phyloP scores from a whole-genome alignment of 2,888 invertebrate species.

The Cybosia mesomella region DNA sequence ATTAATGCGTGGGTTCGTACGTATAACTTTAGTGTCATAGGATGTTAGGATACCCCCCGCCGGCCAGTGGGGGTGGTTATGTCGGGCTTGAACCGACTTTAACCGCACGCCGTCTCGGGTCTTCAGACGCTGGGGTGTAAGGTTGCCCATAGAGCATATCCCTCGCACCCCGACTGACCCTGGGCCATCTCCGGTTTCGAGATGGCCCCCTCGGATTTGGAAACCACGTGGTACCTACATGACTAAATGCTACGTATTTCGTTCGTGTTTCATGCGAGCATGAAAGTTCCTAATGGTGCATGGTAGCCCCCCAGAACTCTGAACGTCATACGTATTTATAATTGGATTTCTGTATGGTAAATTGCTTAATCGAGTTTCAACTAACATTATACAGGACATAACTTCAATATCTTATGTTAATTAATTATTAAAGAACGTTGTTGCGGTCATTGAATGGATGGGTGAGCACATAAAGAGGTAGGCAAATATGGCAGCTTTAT shows the following conservation, averaged over 20 bases:
- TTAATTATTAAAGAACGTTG: too few relatives aligned
- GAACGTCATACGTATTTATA: neutral
- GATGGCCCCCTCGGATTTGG: too few relatives aligned
- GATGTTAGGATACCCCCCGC: neutral
- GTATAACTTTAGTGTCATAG: conserved; percentile 29
- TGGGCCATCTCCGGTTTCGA: too few relatives aligned
- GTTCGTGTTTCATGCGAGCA: neutral
- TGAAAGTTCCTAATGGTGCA: neutral
- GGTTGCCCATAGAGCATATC: too few relatives aligned
- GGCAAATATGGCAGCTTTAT: neutral
- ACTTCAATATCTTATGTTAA: neutral
- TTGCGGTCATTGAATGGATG: too few relatives aligned
- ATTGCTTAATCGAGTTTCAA: conserved; percentile 1
- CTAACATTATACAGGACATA: neutral
- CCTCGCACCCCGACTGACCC: too few relatives aligned
- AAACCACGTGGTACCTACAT: too few relatives aligned
- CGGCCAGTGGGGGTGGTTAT: too few relatives aligned
- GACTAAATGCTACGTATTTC: too few relatives aligned
- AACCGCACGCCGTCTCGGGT: too few relatives aligned
- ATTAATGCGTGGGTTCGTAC: conserved; percentile 39
- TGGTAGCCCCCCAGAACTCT: neutral
- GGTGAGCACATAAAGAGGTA: neutral
- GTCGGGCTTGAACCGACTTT: too few relatives aligned
- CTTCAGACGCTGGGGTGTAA: too few relatives aligned
- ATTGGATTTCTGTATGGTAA: conserved; percentile 13